A percentile compares a stretch with the other conserved stretches of the same genome.
phyloP scores from a whole-genome alignment of 1,140 invertebrate genomes.

The Nasonia vitripennis region DNA sequence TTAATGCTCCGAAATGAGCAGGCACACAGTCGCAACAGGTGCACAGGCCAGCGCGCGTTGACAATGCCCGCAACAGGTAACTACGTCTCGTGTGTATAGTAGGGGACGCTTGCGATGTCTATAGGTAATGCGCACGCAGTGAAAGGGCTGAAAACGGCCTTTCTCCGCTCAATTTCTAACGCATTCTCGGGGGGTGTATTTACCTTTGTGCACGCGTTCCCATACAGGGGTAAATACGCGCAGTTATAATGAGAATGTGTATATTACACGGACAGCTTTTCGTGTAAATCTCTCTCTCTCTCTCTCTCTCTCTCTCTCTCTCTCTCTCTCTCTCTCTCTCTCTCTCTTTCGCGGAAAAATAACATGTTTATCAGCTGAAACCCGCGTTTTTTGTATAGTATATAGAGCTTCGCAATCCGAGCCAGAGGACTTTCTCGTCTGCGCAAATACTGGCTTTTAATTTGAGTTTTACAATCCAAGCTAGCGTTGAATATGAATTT shows the following conservation, averaged over 20 bases:
- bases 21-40: constrained; percentile 34
- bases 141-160: constrained; percentile 10
- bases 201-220: not conserved
- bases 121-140: not conserved
- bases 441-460: no score
- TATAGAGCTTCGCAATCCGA: no score
- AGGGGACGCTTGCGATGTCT: not conserved
- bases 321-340: no score
- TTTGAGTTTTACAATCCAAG: no score
- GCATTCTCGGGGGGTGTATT: not conserved
- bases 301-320: no score
- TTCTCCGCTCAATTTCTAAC: not conserved
- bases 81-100: not conserved
- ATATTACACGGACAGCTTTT: no score
- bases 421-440: no score
- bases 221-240: not conserved
- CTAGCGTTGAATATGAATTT: no score
- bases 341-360: no score
- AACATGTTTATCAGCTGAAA: no score
- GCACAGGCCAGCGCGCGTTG: not conserved
- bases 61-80: constrained; percentile 46
- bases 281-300: no score
- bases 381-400: no score
- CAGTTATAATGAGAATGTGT: not conserved
- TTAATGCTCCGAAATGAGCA: constrained; percentile 39